Evolutionary conservation across 1,140 invertebrate genomes (phyloP), one percentile per base, ranked within the genome.

Genomic region (Cheumatopsyche charites): DNA sequence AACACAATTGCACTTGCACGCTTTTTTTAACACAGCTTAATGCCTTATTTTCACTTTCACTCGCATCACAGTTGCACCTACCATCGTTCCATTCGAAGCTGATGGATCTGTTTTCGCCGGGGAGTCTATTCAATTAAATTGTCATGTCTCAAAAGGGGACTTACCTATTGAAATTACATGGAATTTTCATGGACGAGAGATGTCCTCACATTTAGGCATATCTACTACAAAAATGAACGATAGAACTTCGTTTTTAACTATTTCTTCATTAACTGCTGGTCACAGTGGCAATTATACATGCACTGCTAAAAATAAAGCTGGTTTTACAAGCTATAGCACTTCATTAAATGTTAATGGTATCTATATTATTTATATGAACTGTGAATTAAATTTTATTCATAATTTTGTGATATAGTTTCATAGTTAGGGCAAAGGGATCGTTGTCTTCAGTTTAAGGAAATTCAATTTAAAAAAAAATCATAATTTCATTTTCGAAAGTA

Each of bases 211-310:
- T 81, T 85, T 88, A 65, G 89, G 92, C 77, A 85, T 97, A 79
- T 85, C 86, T 78, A 86, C 94, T 78, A 84, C 87, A 71, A 87
- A 91, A 88, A 89, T 88, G 79, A 87, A 93, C 82, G 88, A 94
- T 85, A 86, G 90, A 78, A 86, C 90, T 76, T 93, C 91, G 77
- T 88, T 91, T 75, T 82, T 95, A 73, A 91, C 89, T 68, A 93
- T 95, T 77, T 89, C 92, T 77, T 88, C 88, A 72, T 90, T 92
- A n/a, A 86, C 87, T 67, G 90, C 89, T 47, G 84, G 87, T 62
- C 93, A 95, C 80, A 88, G 87, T 79, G 92, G 92, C 73, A 89
- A 89, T 75, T 96, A 95, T 78, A 93, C 91, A 72, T 96, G 94
- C 81, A 86, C 89, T 76, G 91, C 90, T 61, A 88, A 83, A 76